phyloP scores from a whole-genome alignment of 30 jellyfish, hydroid and myxozoan species.

The Aurelia aurita region DNA sequence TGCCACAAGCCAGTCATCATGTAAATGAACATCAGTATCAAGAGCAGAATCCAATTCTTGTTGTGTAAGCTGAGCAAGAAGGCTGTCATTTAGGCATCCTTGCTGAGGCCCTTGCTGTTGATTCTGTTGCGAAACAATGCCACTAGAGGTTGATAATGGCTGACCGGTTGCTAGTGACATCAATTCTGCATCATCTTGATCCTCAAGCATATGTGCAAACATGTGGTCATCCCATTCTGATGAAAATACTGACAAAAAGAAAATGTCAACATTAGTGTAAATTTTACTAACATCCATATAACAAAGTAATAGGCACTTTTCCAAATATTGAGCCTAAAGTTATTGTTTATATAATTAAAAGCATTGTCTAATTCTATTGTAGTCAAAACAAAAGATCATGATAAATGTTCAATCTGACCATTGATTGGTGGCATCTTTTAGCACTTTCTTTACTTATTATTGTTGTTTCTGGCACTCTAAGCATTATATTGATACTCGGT shows the following conservation, averaged over 20 bases:
- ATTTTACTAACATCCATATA: no score
- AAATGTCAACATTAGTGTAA: no score
- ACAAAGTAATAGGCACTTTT: no score
- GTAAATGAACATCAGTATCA: constrained; percentile 23
- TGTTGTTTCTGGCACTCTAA: no score
- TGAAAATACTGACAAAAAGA: constrained; percentile 29
- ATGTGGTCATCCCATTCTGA: constrained; percentile 81
- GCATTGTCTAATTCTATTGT: no score
- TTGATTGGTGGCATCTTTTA: no score
- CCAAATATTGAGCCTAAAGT: no score
- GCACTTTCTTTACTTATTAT: no score
- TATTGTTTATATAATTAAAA: no score
- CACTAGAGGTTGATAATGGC: constrained; percentile 47
- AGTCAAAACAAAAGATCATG: no score
- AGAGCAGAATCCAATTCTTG: constrained; percentile 78
- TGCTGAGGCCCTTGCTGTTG: constrained; percentile 28
- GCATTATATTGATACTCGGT: no score
- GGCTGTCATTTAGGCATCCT: constrained; percentile 65
- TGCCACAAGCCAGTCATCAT: constrained; percentile 74
- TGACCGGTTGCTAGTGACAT: constrained; percentile 75
- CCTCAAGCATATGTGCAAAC: constrained; percentile 81
- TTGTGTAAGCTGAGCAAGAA: constrained; percentile 82
- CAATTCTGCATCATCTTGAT: constrained; percentile 78
- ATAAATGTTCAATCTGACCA: no score
- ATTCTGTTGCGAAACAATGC: constrained; percentile 33